Base-by-base conservation (phyloP, 2,113 vertebrate genomes). In the Marmota flaviventris region DNA sequence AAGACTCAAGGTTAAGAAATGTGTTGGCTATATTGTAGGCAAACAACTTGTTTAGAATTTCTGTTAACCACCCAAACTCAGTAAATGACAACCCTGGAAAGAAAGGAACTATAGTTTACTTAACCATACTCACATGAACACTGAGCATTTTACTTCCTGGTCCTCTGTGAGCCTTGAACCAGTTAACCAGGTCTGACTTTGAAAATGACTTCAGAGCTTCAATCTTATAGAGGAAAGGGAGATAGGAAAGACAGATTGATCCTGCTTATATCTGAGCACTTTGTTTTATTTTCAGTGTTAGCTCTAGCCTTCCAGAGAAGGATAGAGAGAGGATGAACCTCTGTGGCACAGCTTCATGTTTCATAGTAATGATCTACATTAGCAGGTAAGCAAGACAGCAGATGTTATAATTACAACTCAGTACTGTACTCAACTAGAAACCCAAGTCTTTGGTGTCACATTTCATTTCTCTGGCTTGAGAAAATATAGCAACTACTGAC, bases 131-230 rank as follows among this genome's bases (percentile, higher is more conserved):
- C 95, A 99, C 99, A 0, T 99, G 99, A 0, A 99, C 99, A 0
- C 99, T 99, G 91, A 99, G 99, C 97, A 99, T 99, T 98, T 99
- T 99, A 97, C 98, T 98, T 97, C 96, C 97, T 65, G 73, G 82
- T 92, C 96, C 98, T 96, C 99, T 98, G 78, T 99, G 99, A 85
- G 98, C 98, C 98, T 98, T 98, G 98, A 99, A 99, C 99, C 99
- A 99, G 87, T 84, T 98, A 63, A 99, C 97, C 96, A 99, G 98
- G 95, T 99, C 99, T 93, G 98, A 97, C 95, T 99, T 99, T 27
- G 98, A 99, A 96, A 99, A 98, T 25, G 97, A 98, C 98, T 99
- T 99, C 97, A 99, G 98, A 65, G 99, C 99, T 94, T 99, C 98
- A 18, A 99, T 99, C 99, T 99, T 91, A 48, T 7, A 94, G 25